These are phyloP conservation scores for Oryzaephilus surinamensis DNA, from an alignment of 1,140 invertebrate genomes.

Conservation along the genomic window DNA sequence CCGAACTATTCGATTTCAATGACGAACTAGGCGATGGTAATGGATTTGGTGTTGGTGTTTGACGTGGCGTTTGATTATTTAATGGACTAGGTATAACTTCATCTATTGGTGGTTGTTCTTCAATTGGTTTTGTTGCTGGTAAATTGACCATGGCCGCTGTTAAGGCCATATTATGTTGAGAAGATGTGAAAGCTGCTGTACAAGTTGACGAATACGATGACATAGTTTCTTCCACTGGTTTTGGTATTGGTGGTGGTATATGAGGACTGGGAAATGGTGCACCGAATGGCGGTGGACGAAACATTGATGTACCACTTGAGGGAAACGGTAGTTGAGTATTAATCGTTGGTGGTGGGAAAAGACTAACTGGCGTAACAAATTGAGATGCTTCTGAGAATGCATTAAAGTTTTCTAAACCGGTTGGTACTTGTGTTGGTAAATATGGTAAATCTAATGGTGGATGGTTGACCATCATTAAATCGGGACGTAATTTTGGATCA, in stretches of 20 bases:
- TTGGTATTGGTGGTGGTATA: conserved; percentile 42
- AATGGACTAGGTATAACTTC: conserved; percentile 20
- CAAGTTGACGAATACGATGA: conserved; percentile 46
- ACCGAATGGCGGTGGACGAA: conserved; percentile 48
- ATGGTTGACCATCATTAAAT: conserved; percentile 35
- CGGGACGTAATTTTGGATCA: conserved; percentile 22
- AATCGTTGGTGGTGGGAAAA: conserved; percentile 44
- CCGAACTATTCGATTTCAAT: conserved; percentile 27
- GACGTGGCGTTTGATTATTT: no score
- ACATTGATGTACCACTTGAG: conserved; percentile 48
- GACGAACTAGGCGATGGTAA: conserved; percentile 33
- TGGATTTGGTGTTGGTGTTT: conserved; percentile 13
- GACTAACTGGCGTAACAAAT: conserved; percentile 37
- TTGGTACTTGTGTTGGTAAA: conserved; percentile 36
- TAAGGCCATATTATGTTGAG: conserved; percentile 63
- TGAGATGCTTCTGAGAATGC: conserved; percentile 42
- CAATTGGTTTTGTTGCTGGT: conserved; percentile 27
- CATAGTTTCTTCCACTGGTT: conserved; percentile 43
- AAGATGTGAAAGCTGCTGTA: conserved; percentile 65
- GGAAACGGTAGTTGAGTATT: conserved; percentile 50
- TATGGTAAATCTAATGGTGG: conserved; percentile 36
- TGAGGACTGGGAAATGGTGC: conserved; percentile 46
- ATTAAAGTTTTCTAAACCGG: conserved; percentile 37
- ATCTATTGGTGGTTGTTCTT: conserved; percentile 25
- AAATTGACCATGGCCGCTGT: conserved; percentile 60